Evolutionary conservation across 2,113 vertebrate species (phyloP), one percentile per base, ranked within the genome.

Genomic region (Plectropomus leopardus): DNA sequence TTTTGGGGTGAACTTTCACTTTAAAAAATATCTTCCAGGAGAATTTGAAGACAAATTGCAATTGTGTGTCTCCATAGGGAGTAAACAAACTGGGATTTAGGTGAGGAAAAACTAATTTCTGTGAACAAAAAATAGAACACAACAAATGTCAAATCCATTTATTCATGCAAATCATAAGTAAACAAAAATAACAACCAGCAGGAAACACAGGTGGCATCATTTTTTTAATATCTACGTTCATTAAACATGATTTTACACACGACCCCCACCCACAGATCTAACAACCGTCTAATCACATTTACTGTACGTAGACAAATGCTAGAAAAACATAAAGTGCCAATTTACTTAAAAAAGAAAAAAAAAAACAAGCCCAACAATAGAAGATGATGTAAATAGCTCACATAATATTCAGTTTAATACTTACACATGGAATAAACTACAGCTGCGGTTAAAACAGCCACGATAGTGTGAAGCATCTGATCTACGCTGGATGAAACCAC

Each of bases 91-190:
- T 51, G 40, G 34, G 77, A 53, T 72, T 59, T 45, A 45, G 1
- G 15, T 51, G 51, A n/a, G 36, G 17, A 36, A 75, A 42, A 14
- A 45, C 26, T 7, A 23, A 69, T 36, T 65, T 82, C 34, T 64
- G 19, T 34, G 26, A 64, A 53, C 16, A 76, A 73, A 36, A 32
- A 45, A 3, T 23, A 64, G 21, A 63, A 57, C n/a, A 17, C 21
- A 23, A 42, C 30, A 88, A 89, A 90, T 89, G 87, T 90, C 76
- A 91, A 90, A 91, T 91, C 80, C 45, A 86, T 93, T 93, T 93
- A 94, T 91, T 93, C 78, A 90, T 94, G 89, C 91, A 86, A 92
- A 90, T 91, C 60, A 90, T 86, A 88, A 66, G 68, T 59, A 72
- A 87, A 86, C 55, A 76, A 67, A 72, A 83, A 86, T 7, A 82